Evolutionary conservation across 1,140 invertebrate genomes (phyloP).

Genomic region (Drosophila sucinea): DNA sequence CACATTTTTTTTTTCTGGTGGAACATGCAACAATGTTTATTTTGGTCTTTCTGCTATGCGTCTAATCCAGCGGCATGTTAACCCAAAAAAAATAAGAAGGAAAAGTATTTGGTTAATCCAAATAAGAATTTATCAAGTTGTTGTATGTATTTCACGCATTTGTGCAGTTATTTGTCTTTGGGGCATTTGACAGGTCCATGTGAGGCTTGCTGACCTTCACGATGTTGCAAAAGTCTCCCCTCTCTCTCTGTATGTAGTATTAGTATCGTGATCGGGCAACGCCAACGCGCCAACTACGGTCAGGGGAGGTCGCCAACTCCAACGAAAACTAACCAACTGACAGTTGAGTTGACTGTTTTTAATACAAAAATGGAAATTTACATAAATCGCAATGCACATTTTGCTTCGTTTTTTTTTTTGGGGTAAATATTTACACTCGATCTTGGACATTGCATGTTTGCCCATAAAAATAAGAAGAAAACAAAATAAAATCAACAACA

Average conservation of each 20-base stretch:
- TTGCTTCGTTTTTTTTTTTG: constrained; percentile 27
- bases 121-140: constrained; percentile 44
- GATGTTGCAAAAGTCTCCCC: constrained; percentile 49
- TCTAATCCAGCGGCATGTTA: constrained; percentile 61
- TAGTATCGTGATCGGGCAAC: constrained; percentile 63
- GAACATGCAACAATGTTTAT: constrained; percentile 62
- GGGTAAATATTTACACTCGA: constrained; percentile 62
- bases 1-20: constrained; percentile 29
- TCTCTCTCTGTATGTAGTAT: not conserved
- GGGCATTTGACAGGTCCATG: constrained; percentile 55
- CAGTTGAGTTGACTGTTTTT: constrained; percentile 41
- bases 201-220: constrained; percentile 63
- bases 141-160: constrained; percentile 79
- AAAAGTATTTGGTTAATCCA: constrained; percentile 58
- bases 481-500: constrained; percentile 44
- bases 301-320: constrained; percentile 58
- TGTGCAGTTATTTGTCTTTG: constrained; percentile 64
- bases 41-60: constrained; percentile 51
- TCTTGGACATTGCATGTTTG: constrained; percentile 44
- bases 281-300: constrained; percentile 65
- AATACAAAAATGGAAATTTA: constrained; percentile 54
- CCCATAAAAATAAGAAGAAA: constrained; percentile 30
- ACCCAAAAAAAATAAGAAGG: constrained; percentile 56
- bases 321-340: constrained; percentile 19
- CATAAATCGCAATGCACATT: constrained; percentile 59